These are phyloP conservation scores for Chrysochloris asiatica DNA, from an alignment of 2,113 vertebrate genomes.

Conservation along the genomic window DNA sequence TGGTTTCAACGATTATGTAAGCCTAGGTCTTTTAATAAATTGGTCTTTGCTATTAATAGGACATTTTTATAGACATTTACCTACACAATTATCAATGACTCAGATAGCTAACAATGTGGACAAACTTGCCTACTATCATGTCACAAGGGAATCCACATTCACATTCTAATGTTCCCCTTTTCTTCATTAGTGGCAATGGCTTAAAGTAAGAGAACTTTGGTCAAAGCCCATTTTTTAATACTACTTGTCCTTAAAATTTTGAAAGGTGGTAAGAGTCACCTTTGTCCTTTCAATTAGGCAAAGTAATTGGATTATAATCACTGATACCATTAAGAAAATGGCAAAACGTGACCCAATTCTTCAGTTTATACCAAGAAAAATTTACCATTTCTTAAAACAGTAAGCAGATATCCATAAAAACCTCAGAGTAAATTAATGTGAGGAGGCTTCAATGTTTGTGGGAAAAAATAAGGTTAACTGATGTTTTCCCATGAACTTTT, in stretches of 20 bases:
- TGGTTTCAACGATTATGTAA: neutral
- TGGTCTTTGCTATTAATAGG: constrained; percentile 9
- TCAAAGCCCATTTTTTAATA: constrained; percentile 58
- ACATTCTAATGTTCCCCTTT: neutral
- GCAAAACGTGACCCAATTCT: constrained; percentile 25
- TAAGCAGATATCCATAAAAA: neutral
- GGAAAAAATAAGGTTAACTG: too few species aligned
- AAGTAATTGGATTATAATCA: constrained; percentile 5
- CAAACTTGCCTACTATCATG: constrained; percentile 26
- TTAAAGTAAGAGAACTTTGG: constrained; percentile 69
- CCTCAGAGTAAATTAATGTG: too few species aligned
- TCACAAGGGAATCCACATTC: neutral
- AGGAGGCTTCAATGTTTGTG: too few species aligned
- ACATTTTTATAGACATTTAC: constrained; percentile 16
- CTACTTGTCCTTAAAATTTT: constrained; percentile 11
- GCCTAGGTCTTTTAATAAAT: constrained; percentile 10
- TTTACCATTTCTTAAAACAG: too few species aligned
- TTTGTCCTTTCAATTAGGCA: constrained; percentile 37
- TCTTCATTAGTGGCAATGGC: constrained; percentile 48
- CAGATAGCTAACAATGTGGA: neutral
- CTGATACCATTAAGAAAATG: neutral
- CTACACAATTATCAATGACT: constrained; percentile 14
- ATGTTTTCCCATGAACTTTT: neutral
- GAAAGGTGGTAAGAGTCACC: constrained; percentile 14
- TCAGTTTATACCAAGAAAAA: neutral